phyloP scores from a whole-genome alignment of 1,140 invertebrate genomes.

The Drosophila erecta region DNA sequence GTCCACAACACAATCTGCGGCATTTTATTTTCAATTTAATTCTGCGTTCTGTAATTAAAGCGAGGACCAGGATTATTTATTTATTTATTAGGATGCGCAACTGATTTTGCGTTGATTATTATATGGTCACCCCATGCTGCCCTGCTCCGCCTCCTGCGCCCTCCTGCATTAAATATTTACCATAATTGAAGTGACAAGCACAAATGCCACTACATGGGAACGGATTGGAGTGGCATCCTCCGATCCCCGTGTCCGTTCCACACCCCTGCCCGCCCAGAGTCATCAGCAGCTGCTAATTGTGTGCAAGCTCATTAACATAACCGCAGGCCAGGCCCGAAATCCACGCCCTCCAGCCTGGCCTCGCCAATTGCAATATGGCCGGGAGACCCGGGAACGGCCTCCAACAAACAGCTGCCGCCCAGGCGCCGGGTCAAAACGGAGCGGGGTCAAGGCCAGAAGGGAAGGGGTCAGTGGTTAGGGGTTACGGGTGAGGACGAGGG shows the following conservation, averaged over 20 bases:
- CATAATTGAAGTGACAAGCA: constrained; percentile 82
- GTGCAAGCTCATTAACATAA: constrained; percentile 83
- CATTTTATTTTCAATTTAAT: constrained; percentile 82
- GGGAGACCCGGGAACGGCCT: constrained; percentile 21
- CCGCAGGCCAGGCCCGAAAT: constrained; percentile 71
- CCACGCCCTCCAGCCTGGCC: constrained; percentile 24
- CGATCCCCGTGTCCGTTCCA: constrained; percentile 16
- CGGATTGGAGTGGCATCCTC: constrained; percentile 40
- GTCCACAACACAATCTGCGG: constrained; percentile 53
- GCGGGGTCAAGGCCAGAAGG: constrained; percentile 2
- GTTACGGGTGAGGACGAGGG: neutral
- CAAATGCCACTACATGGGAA: constrained; percentile 76
- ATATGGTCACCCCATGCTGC: constrained; percentile 53
- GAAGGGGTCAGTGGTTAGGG: neutral
- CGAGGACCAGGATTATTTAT: constrained; percentile 67
- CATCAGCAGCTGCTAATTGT: constrained; percentile 81
- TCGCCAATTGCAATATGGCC: constrained; percentile 35
- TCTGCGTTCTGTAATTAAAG: constrained; percentile 78
- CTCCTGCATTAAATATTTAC: constrained; percentile 78
- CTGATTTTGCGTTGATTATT: constrained; percentile 81
- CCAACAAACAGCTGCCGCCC: constrained; percentile 40
- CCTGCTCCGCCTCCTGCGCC: neutral
- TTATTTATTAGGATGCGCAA: constrained; percentile 80
- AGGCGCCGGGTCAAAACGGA: neutral
- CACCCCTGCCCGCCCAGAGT: constrained; percentile 26